Evolutionary conservation across 2,888 invertebrate genomes (phyloP).

Genomic region (Rhagonycha lutea): DNA sequence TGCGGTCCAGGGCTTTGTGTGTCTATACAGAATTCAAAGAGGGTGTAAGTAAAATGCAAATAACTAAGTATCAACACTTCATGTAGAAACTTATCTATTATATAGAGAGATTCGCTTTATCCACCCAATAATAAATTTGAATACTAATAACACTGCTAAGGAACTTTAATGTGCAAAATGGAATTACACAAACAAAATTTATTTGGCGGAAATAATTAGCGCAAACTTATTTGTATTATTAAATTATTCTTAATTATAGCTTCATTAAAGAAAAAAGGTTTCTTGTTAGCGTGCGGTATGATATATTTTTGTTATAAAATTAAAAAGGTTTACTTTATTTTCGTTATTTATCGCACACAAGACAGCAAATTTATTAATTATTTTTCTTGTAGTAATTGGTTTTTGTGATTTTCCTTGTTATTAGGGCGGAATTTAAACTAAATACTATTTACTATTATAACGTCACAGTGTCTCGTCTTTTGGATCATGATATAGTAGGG

Average conservation of each 20-base stretch:
- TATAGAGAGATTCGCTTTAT: background rate
- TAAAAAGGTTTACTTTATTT: background rate
- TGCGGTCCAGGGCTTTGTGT: constrained; percentile 3
- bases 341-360: background rate
- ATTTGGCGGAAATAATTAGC: background rate
- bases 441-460: background rate
- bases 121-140: background rate
- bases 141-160: background rate
- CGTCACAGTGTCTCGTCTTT: background rate
- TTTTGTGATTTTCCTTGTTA: background rate
- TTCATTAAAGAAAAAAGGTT: background rate
- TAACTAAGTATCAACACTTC: background rate
- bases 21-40: background rate
- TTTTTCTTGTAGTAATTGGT: background rate
- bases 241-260: background rate
- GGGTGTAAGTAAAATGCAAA: constrained; percentile 1
- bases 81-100: background rate
- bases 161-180: background rate
- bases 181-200: background rate
- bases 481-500: too few relatives aligned
- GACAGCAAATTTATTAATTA: background rate
- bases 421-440: background rate
- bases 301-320: background rate
- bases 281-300: background rate
- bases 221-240: background rate